These are phyloP conservation scores for Cantharis rufa DNA, from an alignment of 2,888 invertebrate species.

Conservation along the genomic window DNA sequence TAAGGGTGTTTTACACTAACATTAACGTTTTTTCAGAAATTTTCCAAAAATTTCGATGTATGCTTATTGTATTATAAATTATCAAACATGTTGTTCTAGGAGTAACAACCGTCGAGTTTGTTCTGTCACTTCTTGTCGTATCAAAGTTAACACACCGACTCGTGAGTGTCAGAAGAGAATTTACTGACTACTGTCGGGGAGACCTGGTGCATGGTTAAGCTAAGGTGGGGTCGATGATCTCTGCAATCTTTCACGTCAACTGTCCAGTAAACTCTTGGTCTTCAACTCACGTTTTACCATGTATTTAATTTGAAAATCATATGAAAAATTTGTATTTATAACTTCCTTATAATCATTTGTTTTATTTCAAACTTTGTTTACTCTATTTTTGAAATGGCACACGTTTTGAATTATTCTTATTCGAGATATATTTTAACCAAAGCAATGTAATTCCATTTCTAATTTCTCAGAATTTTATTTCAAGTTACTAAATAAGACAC, in stretches of 20 bases:
- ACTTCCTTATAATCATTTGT: neutral
- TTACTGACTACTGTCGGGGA: conserved; percentile 23
- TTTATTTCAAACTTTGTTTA: neutral
- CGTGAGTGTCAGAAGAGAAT: conserved; percentile 27
- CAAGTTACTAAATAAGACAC: neutral
- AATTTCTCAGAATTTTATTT: neutral
- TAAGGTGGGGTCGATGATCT: conserved; percentile 41
- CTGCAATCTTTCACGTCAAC: conserved; percentile 40
- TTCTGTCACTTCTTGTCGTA: conserved; percentile 24
- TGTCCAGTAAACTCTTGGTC: conserved; percentile 35
- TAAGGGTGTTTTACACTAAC: neutral
- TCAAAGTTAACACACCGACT: conserved; percentile 23
- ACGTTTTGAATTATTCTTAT: neutral
- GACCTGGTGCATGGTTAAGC: conserved; percentile 36
- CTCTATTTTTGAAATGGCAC: neutral
- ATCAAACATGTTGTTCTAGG: neutral
- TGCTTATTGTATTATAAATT: neutral
- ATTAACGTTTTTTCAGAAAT: neutral
- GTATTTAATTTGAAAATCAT: conserved; percentile 14
- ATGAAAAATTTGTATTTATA: conserved; percentile 18
- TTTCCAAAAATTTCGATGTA: neutral
- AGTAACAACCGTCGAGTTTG: neutral
- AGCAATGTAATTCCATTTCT: neutral
- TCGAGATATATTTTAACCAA: neutral
- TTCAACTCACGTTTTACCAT: conserved; percentile 26